These are phyloP conservation scores for Eumaeus atala DNA, from an alignment of 1,140 invertebrate species.

Conservation along the genomic window DNA sequence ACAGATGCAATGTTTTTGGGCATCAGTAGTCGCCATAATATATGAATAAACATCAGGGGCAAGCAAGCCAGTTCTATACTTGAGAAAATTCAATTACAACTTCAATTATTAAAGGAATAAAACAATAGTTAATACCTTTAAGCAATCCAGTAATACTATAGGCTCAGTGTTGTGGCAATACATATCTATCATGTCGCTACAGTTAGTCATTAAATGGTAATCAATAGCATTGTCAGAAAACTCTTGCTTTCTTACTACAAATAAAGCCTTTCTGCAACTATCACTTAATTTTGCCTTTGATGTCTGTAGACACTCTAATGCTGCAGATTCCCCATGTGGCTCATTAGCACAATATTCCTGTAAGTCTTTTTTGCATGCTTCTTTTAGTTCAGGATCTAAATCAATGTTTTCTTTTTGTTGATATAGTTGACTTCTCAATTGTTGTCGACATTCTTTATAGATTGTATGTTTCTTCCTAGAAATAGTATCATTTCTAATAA, in stretches of 20 bases:
- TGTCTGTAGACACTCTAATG: constrained; percentile 90
- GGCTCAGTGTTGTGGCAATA: constrained; percentile 84
- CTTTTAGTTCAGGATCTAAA: constrained; percentile 87
- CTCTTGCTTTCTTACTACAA: constrained; percentile 89
- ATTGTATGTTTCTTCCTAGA: constrained; percentile 84
- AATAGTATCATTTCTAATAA: constrained; percentile 92
- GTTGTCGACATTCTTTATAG: constrained; percentile 89
- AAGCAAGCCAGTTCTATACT: no score
- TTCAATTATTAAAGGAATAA: no score
- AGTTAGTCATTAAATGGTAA: constrained; percentile 87
- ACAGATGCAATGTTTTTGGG: no score
- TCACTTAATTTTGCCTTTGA: constrained; percentile 80
- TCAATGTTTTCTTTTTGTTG: constrained; percentile 90
- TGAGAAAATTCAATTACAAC: no score
- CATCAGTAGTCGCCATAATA: no score
- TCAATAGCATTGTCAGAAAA: constrained; percentile 89
- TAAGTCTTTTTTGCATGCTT: constrained; percentile 86
- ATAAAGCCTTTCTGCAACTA: constrained; percentile 86
- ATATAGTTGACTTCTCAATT: constrained; percentile 90
- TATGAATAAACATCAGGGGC: no score
- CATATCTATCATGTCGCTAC: constrained; percentile 88
- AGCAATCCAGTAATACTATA: constrained; percentile 81
- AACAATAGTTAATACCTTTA: constrained; percentile 71
- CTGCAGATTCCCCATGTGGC: constrained; percentile 83
- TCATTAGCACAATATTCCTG: constrained; percentile 81